Conservation (phyloP, 1,140 invertebrate genomes). For the Notospermus geniculatus region DNA sequence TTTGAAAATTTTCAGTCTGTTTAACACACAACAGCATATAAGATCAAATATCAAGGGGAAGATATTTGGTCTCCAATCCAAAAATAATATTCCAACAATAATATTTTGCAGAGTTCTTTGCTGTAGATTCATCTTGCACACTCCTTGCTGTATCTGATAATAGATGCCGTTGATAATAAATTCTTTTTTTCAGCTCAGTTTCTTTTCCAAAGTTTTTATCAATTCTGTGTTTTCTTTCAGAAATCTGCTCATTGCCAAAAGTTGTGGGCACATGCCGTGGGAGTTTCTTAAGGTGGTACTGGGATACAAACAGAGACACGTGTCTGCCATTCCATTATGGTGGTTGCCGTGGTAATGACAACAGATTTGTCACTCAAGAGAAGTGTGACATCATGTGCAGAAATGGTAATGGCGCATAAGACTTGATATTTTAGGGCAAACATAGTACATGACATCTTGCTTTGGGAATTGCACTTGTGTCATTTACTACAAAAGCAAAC, state of each 20-base stretch:
- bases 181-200: too few relatives aligned
- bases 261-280: constrained; percentile 80
- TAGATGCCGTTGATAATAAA: too few relatives aligned
- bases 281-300: constrained; percentile 79
- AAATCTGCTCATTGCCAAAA: constrained; percentile 57
- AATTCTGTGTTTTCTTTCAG: constrained; percentile 26
- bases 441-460: constrained; percentile 7
- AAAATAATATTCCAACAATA: too few relatives aligned
- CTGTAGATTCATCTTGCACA: too few relatives aligned
- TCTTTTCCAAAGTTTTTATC: not conserved
- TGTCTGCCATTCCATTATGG: constrained; percentile 83
- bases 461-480: constrained; percentile 14
- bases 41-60: too few relatives aligned
- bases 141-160: too few relatives aligned
- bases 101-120: too few relatives aligned
- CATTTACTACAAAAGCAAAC: constrained; percentile 22
- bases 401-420: too few relatives aligned
- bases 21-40: too few relatives aligned
- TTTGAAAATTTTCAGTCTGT: too few relatives aligned
- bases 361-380: constrained; percentile 80
- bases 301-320: constrained; percentile 68
- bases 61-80: too few relatives aligned
- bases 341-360: constrained; percentile 85
- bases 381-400: constrained; percentile 66
- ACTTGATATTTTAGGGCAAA: not conserved